A percentile compares a stretch with the other conserved stretches of the same genome.
Conservation (phyloP, 2,888 invertebrate species). For the Unio pictorum region DNA sequence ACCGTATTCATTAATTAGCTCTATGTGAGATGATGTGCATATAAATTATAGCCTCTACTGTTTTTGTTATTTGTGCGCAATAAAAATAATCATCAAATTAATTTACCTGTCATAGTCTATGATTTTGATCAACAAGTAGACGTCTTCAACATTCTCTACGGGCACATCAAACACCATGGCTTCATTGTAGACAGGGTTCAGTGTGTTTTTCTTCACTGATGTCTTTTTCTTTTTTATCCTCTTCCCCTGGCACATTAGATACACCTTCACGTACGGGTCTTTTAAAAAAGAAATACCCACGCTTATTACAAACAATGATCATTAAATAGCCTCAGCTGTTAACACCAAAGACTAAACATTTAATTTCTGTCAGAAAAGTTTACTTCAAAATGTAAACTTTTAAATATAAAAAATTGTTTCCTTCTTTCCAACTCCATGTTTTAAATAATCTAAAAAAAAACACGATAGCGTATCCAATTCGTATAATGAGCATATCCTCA, state of each 20-base stretch:
- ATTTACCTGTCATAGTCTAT: constrained; percentile 89
- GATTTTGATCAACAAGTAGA: constrained; percentile 86
- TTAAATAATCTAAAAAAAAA: too few species aligned
- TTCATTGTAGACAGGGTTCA: constrained; percentile 93
- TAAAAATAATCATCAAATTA: too few species aligned
- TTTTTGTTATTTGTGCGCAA: too few species aligned
- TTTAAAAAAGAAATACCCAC: constrained; percentile 22
- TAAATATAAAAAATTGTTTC: too few species aligned
- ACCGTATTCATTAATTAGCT: too few species aligned
- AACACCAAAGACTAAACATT: not conserved
- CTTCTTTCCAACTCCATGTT: too few species aligned
- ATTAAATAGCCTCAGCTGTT: too few species aligned
- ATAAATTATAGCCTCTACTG: too few species aligned
- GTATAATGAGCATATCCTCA: too few species aligned
- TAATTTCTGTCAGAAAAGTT: not conserved
- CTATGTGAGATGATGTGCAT: too few species aligned
- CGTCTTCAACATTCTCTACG: constrained; percentile 83
- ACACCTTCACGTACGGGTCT: constrained; percentile 96
- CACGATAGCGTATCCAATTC: too few species aligned
- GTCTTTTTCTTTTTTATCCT: constrained; percentile 95
- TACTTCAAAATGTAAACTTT: too few species aligned
- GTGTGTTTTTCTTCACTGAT: constrained; percentile 87
- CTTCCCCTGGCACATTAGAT: constrained; percentile 88
- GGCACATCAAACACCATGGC: constrained; percentile 94
- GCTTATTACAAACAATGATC: not conserved